Evolutionary conservation across 1,140 invertebrate species (phyloP).

Genomic region (Cydia pomonella): DNA sequence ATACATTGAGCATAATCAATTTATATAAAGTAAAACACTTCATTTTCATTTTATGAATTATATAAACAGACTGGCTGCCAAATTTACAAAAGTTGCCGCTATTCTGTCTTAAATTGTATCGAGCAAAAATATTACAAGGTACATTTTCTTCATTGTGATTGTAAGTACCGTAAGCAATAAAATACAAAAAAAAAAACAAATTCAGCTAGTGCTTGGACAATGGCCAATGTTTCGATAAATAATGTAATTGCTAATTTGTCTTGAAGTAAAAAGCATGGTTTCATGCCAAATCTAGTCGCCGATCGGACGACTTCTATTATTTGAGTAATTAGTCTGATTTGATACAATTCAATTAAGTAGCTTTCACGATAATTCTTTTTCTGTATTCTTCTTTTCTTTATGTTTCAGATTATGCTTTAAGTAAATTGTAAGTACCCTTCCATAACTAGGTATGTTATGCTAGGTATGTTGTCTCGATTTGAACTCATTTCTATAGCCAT

Average conservation of each 20-base stretch:
- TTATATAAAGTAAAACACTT: not conserved
- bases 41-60: not conserved
- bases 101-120: not conserved
- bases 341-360: not conserved
- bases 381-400: not conserved
- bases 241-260: slow-evolving; percentile 36
- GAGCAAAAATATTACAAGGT: not conserved
- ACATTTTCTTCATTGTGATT: slow-evolving; percentile 7
- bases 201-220: slow-evolving; percentile 36
- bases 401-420: not conserved
- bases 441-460: too few species aligned
- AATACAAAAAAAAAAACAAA: slow-evolving; percentile 35
- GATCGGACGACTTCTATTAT: slow-evolving; percentile 23
- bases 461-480: too few species aligned
- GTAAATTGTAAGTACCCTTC: too few species aligned
- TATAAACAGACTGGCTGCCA: not conserved
- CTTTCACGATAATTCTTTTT: not conserved
- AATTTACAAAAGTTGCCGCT: not conserved
- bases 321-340: slow-evolving; percentile 36
- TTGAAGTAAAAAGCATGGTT: slow-evolving; percentile 30
- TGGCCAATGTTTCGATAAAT: slow-evolving; percentile 36
- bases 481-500: too few species aligned
- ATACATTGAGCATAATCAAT: too few species aligned
- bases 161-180: slow-evolving; percentile 26
- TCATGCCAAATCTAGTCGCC: slow-evolving; percentile 36